Evolutionary conservation across 2,888 invertebrate genomes (phyloP), one percentile per base, ranked within the genome.

Genomic region (Cheilosia soror): DNA sequence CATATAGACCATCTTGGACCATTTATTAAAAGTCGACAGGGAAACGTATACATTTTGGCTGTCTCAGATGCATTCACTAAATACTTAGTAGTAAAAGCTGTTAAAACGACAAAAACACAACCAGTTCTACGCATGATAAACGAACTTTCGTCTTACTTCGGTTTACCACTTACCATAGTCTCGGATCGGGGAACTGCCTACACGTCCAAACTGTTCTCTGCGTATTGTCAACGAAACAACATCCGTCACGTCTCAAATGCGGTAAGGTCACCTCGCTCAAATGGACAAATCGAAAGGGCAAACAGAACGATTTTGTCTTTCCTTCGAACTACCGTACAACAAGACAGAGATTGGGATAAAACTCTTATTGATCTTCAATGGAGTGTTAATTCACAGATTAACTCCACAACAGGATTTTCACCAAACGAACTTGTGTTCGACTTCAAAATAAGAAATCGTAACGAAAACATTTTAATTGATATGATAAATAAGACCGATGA

Each of bases 1-100:
- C 88, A 88, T 71, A 42, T 80, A 2, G 88, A 89, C 68, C 88
- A 88, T 76, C 25, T 86, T n/a, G 85, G 87, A 9, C 88, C 88
- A 1, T 85, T 88, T 25, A 51, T 60, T 20, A 20, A 20, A 20
- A 20, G 2, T 72, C 65, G 31, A 84, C 68, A 7, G 47, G 47
- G 13, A 49, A 84, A 55, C 73, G 65, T n/a, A 29, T 4, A 73
- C 79, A 79, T 20, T 20, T 20, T 20, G 20, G 20, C 20, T 20
- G 20, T 20, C 20, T 20, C 20, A 20, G 20, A 20, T 20, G 20
- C 20, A 20, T 20, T 20, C 20, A 20, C 20, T 20, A 20, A 20
- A 20, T 20, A 20, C 20, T 20, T 20, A 20, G 2, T 20, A 20
- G 20, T 20, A 20, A 27, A 87, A 79, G 75, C 85, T 37, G 73